These are phyloP conservation scores for Epicauta chinensis DNA, from an alignment of 1,140 invertebrate genomes.

Conservation along the genomic window DNA sequence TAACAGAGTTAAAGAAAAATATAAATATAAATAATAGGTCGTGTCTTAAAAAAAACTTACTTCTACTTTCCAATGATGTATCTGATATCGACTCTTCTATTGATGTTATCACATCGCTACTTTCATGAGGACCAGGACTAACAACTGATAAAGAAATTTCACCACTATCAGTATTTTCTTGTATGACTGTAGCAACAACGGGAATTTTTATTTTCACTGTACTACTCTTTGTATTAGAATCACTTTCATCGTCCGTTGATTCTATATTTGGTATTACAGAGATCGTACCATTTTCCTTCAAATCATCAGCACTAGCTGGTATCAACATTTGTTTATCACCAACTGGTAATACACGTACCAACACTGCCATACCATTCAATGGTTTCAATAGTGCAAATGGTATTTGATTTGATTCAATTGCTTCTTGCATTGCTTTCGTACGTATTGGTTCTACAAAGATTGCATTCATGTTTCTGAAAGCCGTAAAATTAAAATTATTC, in stretches of 20 bases:
- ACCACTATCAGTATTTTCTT: slow-evolving; percentile 22
- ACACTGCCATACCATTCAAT: slow-evolving; percentile 51
- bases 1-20: too few species aligned
- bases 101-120: too few species aligned
- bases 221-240: slow-evolving; percentile 21
- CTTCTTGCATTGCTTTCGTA: slow-evolving; percentile 52
- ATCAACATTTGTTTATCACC: slow-evolving; percentile 47
- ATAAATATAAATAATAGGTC: too few species aligned
- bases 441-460: slow-evolving; percentile 51
- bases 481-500: neutral
- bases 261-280: slow-evolving; percentile 28
- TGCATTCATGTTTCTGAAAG: slow-evolving; percentile 34
- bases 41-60: too few species aligned
- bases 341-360: slow-evolving; percentile 52
- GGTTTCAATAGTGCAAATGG: slow-evolving; percentile 55
- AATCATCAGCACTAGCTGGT: slow-evolving; percentile 39
- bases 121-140: slow-evolving; percentile 29
- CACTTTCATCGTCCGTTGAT: neutral
- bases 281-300: slow-evolving; percentile 37
- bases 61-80: neutral
- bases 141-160: slow-evolving; percentile 28
- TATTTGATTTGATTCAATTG: slow-evolving; percentile 44
- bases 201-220: slow-evolving; percentile 39
- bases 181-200: slow-evolving; percentile 39
- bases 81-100: too few species aligned